Conservation (phyloP, 1,140 invertebrate species). For the Philaenus spumarius region DNA sequence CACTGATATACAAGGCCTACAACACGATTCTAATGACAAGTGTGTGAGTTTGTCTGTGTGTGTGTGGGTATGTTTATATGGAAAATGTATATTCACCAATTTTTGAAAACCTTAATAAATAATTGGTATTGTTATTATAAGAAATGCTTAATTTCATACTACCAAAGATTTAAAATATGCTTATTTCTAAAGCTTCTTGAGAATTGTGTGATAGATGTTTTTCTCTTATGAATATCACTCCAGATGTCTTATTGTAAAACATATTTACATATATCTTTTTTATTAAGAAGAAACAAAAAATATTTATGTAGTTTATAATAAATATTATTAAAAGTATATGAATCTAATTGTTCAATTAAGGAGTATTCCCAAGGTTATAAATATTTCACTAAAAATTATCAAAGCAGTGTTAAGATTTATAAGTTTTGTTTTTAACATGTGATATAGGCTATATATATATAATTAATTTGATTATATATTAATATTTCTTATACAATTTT, state of each 20-base stretch:
- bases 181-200: constrained; percentile 14
- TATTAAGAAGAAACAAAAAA: constrained; percentile 5
- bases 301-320: constrained; percentile 12
- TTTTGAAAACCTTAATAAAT: too few relatives aligned
- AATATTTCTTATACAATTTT: background rate
- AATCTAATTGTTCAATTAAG: constrained; percentile 5
- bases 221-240: background rate
- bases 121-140: too few relatives aligned
- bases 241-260: constrained; percentile 8
- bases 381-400: background rate
- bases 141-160: too few relatives aligned
- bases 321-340: background rate
- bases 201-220: constrained; percentile 10
- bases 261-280: constrained; percentile 17
- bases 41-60: too few relatives aligned
- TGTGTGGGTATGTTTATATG: too few relatives aligned
- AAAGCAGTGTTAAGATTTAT: background rate
- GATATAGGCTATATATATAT: background rate
- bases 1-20: too few relatives aligned
- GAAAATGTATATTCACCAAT: too few relatives aligned
- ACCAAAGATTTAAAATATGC: constrained; percentile 13
- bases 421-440: background rate
- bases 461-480: too few relatives aligned
- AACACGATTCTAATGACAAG: too few relatives aligned
- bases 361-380: background rate